Base-by-base conservation (phyloP, 1,140 invertebrate species). In the Caenorhabditis tropicalis region DNA sequence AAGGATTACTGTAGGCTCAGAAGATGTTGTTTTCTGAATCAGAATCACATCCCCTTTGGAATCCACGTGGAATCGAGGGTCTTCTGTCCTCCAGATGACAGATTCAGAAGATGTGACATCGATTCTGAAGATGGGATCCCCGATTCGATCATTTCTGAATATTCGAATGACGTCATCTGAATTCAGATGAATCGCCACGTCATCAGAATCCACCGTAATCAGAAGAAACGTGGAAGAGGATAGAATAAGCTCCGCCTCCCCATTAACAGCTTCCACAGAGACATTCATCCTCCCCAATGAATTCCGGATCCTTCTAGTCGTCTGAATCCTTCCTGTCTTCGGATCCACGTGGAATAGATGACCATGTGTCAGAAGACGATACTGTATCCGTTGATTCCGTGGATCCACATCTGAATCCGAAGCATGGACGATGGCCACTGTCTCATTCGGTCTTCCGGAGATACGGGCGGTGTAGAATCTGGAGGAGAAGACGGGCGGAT, bases 371-470 rank as follows among this genome's bases (percentile, higher is more conserved):
- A 70, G 60, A 70, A 70, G 60, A 36, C 31, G 60, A 70, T 70
- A 70, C 6, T 70, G 16, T 5, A 70, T 33, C n/a, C 10, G 4
- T 36, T n/a, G 60, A 36, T 70, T 70, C 21, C 24, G 10, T 0
- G n/a, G 2, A 2, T 29, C 56, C 16, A 39, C 53, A 24, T 85
- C 84, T 46, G 19, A 3, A 74, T 85, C 84, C 3, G 29, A 5
- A 1, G 80, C 81, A 7, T 49, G 21, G 2, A 82, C 9, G 39
- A 98, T 92, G 89, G 95, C 94, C 2, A 94, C 95, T 87, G 95
- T 95, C 0, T 95, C 92, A 2, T 94, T 92, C 31, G 94, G 94
- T 0, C 95, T 96, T 92, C 98, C 97, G 65, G 94, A 91, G 0
- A 98, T 94, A 0, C 70, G 60, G 12, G 49, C 29, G 3, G 19